Evolutionary conservation across 2,888 invertebrate species (phyloP).

Genomic region (Keiferia lycopersicella): DNA sequence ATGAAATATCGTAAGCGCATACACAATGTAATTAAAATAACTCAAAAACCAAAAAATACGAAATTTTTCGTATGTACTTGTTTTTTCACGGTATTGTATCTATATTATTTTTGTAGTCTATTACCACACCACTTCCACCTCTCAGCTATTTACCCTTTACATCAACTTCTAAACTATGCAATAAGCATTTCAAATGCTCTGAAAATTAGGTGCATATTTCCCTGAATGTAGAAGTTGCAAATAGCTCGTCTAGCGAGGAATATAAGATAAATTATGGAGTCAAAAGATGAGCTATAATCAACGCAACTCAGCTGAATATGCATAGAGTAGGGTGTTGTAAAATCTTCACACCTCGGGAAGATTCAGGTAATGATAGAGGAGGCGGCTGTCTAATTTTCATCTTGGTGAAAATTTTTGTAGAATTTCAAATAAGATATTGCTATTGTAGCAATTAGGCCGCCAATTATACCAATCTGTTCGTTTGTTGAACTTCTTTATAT

Average conservation of each 20-base stretch:
- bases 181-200: background rate
- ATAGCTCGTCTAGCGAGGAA: background rate
- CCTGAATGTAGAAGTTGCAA: background rate
- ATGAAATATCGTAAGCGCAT: too few species aligned
- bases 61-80: too few species aligned
- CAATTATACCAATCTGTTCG: too few species aligned
- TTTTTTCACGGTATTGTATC: background rate
- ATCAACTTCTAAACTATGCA: conserved; percentile 7
- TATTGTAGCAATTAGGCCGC: too few species aligned
- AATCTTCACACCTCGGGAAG: background rate
- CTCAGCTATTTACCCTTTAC: conserved; percentile 13
- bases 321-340: background rate
- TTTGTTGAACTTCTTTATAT: too few species aligned
- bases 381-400: background rate
- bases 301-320: background rate
- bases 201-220: conserved; percentile 1
- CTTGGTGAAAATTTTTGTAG: too few species aligned
- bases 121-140: conserved; percentile 10
- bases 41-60: too few species aligned
- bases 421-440: too few species aligned
- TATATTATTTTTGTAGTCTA: background rate
- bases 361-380: background rate
- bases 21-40: too few species aligned
- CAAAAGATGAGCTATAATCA: conserved; percentile 6
- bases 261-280: conserved; percentile 1